Conservation (phyloP, 2,888 invertebrate genomes). For the Drosophila setosimentum region DNA sequence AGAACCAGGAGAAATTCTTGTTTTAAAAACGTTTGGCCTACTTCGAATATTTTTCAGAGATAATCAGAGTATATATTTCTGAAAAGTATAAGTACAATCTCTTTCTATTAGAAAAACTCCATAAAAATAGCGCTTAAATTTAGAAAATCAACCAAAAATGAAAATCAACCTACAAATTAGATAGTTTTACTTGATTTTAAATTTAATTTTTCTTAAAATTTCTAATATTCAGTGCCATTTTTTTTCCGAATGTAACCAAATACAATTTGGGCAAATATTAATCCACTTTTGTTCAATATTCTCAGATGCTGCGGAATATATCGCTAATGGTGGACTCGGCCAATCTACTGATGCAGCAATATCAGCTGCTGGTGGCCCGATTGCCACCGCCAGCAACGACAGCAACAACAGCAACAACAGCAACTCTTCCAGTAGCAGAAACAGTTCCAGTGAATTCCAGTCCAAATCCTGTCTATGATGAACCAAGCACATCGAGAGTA, state of each 20-base stretch:
- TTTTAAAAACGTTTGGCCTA: too few species aligned
- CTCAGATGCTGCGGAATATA: conserved; percentile 92
- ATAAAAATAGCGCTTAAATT: too few species aligned
- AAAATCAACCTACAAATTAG: too few species aligned
- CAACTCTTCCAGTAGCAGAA: not conserved
- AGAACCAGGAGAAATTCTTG: too few species aligned
- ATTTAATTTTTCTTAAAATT: not conserved
- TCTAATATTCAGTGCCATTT: not conserved
- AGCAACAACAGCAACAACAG: conserved; percentile 19
- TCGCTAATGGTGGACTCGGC: conserved; percentile 97
- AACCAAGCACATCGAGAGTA: conserved; percentile 70
- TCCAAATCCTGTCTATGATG: conserved; percentile 50
- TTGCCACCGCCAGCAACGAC: conserved; percentile 81
- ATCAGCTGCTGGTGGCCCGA: conserved; percentile 89
- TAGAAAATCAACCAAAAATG: too few species aligned
- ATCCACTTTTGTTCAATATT: not conserved
- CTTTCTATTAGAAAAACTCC: too few species aligned
- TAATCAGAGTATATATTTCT: too few species aligned
- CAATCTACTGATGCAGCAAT: conserved; percentile 97
- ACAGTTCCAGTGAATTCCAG: conserved; percentile 23
- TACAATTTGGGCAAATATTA: not conserved
- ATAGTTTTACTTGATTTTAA: too few species aligned
- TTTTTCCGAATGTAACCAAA: not conserved
- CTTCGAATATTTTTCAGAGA: too few species aligned
- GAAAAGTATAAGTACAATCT: too few species aligned